Evolutionary conservation across 2,113 vertebrate genomes (phyloP).

Genomic region (Hemiscyllium ocellatum): DNA sequence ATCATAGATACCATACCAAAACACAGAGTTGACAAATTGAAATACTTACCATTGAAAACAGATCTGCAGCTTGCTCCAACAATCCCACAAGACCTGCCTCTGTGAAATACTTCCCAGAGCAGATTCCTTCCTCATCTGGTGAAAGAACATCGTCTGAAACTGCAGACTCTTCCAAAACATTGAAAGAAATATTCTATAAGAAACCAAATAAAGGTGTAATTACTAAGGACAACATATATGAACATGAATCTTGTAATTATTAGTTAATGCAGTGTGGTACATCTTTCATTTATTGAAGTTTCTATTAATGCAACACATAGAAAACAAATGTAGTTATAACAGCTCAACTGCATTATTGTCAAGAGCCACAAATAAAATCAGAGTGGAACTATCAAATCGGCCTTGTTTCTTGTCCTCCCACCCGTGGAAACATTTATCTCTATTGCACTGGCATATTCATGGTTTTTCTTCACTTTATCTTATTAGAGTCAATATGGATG

Average conservation of each 20-base stretch:
- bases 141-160: slow-evolving; percentile 97
- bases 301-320: background rate
- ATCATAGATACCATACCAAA: background rate
- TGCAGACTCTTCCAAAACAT: slow-evolving; percentile 94
- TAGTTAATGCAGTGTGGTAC: background rate
- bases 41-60: slow-evolving; percentile 86
- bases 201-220: background rate
- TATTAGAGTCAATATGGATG: background rate
- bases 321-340: background rate
- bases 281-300: background rate
- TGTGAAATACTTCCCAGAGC: slow-evolving; percentile 96
- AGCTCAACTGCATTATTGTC: background rate
- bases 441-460: background rate
- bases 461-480: background rate
- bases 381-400: background rate
- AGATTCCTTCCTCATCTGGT: slow-evolving; percentile 96
- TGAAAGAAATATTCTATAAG: slow-evolving; percentile 88
- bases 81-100: slow-evolving; percentile 92
- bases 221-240: too few relatives aligned
- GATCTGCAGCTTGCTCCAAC: slow-evolving; percentile 89
- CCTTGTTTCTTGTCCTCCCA: background rate
- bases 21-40: background rate
- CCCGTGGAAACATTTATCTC: background rate
- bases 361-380: background rate
- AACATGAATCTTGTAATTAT: slow-evolving; percentile 3